Evolutionary conservation across 1,140 invertebrate genomes (phyloP), one percentile per base, ranked within the genome.

Genomic region (Rhagoletis zephyria): DNA sequence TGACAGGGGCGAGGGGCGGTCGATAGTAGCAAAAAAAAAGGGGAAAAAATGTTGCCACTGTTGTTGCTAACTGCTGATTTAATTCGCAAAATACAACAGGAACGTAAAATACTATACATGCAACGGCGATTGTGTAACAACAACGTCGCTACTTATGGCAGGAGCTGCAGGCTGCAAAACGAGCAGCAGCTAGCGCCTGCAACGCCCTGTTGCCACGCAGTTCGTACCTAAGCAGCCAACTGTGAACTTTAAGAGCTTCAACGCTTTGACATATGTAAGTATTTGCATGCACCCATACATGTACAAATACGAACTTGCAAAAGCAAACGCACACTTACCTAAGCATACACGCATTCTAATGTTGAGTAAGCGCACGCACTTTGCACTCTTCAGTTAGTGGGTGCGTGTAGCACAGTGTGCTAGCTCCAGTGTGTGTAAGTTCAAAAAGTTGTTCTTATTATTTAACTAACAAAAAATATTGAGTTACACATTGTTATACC

Each of bases 11-110:
- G 65, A 19, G 40, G 7, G 30, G 65, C 4, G 65, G 40, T 30
- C 12, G 19, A 30, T 30, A 2, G 40, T 42, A 64, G 63, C 63
- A 64, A n/a, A 64, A n/a, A 12, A 16, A 4, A 16, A 30, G 1
- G 4, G 2, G 30, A 30, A 67, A 19, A 67, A 40, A 30, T 67
- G n/a, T 67, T 19, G 16, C 61, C 2, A 63, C 61, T 63, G 61
- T 56, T 56, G 51, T 59, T 81, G 74, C 48, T n/a, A 81, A 81
- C 48, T 81, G 74, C 74, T 81, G 74, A 81, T 81, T 56, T 81
- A 56, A 30, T 81, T 81, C 74, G 70, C 70, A 74, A 42, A 81
- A 81, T 56, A 19, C 74, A 81, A 4, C 16, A 56, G 74, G 6
- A 81, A n/a, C 74, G 16, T 0, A 45, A 81, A 81, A 81, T 56